Percentiles rank a stretch among this genome's conserved stretches.
These are phyloP conservation scores for Stenchaetothrips biformis DNA, from an alignment of 2,888 invertebrate genomes.

Conservation along the genomic window DNA sequence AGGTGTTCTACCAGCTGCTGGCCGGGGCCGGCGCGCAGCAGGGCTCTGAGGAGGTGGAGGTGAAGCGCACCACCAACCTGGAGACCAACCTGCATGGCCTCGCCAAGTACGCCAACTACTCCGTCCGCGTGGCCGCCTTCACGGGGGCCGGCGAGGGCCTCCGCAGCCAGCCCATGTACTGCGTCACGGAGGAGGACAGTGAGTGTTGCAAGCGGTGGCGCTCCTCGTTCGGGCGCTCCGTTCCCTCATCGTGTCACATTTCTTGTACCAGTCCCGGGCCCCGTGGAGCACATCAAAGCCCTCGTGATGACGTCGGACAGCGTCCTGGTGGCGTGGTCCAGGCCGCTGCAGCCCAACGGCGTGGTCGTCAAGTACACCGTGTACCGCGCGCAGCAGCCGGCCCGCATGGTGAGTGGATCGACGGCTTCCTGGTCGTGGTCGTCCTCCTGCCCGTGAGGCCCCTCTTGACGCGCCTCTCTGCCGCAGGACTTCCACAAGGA, in stretches of 20 bases:
- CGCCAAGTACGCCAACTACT: slow-evolving; percentile 82
- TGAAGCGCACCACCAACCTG: slow-evolving; percentile 69
- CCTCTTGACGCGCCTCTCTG: not conserved
- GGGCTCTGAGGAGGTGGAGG: slow-evolving; percentile 48
- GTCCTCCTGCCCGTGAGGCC: no score
- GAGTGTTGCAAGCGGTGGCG: slow-evolving; percentile 35
- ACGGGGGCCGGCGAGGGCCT: slow-evolving; percentile 82
- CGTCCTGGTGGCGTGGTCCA: slow-evolving; percentile 79
- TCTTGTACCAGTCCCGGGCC: slow-evolving; percentile 64
- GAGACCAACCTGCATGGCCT: slow-evolving; percentile 76
- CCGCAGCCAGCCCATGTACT: slow-evolving; percentile 68
- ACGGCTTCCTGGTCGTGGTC: no score
- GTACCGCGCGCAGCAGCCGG: slow-evolving; percentile 47
- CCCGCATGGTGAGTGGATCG: not conserved
- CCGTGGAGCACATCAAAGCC: slow-evolving; percentile 79
- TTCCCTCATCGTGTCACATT: no score
- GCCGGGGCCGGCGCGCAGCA: slow-evolving; percentile 37
- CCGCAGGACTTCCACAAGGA: slow-evolving; percentile 45
- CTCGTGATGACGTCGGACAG: slow-evolving; percentile 74
- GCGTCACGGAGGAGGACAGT: slow-evolving; percentile 83
- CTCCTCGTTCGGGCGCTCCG: not conserved
- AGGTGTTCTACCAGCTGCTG: slow-evolving; percentile 64
- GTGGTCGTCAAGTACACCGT: slow-evolving; percentile 76
- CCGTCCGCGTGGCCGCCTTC: slow-evolving; percentile 75
- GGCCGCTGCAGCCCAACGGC: slow-evolving; percentile 77